Base-by-base conservation (phyloP, 2,797 vertebrate species). In the Podarcis siculus region DNA sequence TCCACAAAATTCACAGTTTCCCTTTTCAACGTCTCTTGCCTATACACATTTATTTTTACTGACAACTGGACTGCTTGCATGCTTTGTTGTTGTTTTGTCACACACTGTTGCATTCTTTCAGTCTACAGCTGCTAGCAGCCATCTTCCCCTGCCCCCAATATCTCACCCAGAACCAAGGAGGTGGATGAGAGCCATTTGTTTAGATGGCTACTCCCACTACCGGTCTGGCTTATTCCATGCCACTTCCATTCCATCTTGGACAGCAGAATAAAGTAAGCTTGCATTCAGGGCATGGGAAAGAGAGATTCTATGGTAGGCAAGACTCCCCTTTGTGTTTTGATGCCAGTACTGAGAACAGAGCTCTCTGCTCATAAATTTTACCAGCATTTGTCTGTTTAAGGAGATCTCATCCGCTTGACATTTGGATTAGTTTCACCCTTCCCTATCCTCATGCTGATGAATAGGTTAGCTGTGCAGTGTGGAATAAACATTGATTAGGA, bases 331-430 rank as follows among this genome's bases (percentile, higher is more conserved):
- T n/a, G 13, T 35, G 76, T 86, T 69, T 86, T 61, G 67, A 86
- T 79, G 66, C 42, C 39, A 79, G 42, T 55, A 21, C 23, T 79
- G 77, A 79, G 66, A 79, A 71, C 66, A 79, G 76, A 55, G 42
- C 32, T 10, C 32, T 71, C 23, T n/a, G 85, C 66, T 79, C 13
- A 79, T 86, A 71, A 71, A 86, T 86, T 49, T 79, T 79, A 30
- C 37, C 32, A 55, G 45, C 19, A n/a, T 55, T 86, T 71, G 42
- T 55, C 66, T 35, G 8, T 71, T 79, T 55, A 35, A 78, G 39
- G 64, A 86, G 85, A 75, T 82, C 79, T 81, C 78, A 42, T 81
- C 37, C 39, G n/a, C 55, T 86, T 82, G 71, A 87, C 79, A 76
- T 87, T 45, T 75, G 79, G 58, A 75, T 82, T 87, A 66, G 30